Evolutionary conservation across 2,797 vertebrate genomes (phyloP).

Genomic region (Vireo griseus): DNA sequence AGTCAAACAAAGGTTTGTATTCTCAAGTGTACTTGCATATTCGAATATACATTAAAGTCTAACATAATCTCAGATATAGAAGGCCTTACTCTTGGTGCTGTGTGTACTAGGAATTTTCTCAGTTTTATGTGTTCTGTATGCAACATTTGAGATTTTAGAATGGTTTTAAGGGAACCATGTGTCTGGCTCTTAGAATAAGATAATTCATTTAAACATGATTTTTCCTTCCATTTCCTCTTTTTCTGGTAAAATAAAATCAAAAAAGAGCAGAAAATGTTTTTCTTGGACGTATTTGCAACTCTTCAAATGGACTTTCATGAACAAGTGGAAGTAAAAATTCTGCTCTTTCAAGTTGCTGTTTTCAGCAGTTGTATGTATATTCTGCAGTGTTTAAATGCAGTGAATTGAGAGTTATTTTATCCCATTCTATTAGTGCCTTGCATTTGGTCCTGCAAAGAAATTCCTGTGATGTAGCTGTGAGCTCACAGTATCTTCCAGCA

Average conservation of each 20-base stretch:
- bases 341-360: background rate
- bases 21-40: background rate
- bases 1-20: background rate
- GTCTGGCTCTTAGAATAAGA: background rate
- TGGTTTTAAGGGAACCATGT: background rate
- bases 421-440: background rate
- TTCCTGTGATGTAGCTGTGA: background rate
- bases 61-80: background rate
- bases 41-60: background rate
- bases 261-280: background rate
- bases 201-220: background rate
- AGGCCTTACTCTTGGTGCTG: background rate
- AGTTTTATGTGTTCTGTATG: background rate
- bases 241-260: background rate
- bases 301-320: background rate
- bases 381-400: background rate
- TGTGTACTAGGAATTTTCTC: background rate
- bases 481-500: background rate
- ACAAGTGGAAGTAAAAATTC: background rate
- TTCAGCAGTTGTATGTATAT: background rate
- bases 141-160: background rate
- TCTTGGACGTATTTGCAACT: background rate
- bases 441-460: background rate
- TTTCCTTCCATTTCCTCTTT: background rate
- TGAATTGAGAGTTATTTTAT: background rate